phyloP scores from a whole-genome alignment of 2,888 invertebrate species.

The Sarcophaga caerulescens region DNA sequence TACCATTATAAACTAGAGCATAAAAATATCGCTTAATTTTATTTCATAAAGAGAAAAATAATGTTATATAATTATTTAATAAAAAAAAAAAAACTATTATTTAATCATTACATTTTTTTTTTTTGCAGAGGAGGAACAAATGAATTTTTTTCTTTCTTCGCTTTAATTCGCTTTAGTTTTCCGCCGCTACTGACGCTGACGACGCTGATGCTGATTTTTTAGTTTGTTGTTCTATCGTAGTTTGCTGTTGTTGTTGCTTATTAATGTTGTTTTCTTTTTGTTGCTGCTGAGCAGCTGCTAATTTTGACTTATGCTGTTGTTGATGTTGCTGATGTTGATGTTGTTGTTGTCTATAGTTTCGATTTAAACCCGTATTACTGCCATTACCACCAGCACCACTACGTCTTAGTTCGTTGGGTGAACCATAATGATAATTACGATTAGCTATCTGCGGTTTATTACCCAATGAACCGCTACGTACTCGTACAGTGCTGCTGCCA shows the following conservation, averaged over 20 bases:
- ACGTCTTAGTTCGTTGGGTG: slow-evolving; percentile 77
- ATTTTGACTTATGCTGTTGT: slow-evolving; percentile 66
- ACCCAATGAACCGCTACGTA: slow-evolving; percentile 80
- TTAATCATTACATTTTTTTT: slow-evolving; percentile 58
- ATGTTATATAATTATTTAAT: slow-evolving; percentile 40
- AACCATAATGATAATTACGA: slow-evolving; percentile 78
- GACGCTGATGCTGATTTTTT: slow-evolving; percentile 69
- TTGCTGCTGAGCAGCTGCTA: slow-evolving; percentile 55
- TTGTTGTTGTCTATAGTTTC: slow-evolving; percentile 69
- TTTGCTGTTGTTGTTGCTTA: slow-evolving; percentile 30
- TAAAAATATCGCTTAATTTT: slow-evolving; percentile 67
- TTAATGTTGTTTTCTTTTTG: slow-evolving; percentile 63
- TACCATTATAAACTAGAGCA: slow-evolving; percentile 63
- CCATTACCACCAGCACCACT: slow-evolving; percentile 72
- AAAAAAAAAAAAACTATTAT: slow-evolving; percentile 33
- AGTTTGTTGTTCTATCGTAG: slow-evolving; percentile 63
- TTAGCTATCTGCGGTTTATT: slow-evolving; percentile 80
- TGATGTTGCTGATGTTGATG: slow-evolving; percentile 69
- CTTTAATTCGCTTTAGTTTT: slow-evolving; percentile 67
- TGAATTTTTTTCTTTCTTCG: slow-evolving; percentile 47
- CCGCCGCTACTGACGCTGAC: slow-evolving; percentile 68
- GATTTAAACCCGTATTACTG: slow-evolving; percentile 76
- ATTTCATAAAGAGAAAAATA: slow-evolving; percentile 62
- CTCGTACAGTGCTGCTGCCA: slow-evolving; percentile 79
- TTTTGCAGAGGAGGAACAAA: slow-evolving; percentile 58